Evolutionary conservation across 2,113 vertebrate species (phyloP).

Genomic region (Ploceus nigricollis): DNA sequence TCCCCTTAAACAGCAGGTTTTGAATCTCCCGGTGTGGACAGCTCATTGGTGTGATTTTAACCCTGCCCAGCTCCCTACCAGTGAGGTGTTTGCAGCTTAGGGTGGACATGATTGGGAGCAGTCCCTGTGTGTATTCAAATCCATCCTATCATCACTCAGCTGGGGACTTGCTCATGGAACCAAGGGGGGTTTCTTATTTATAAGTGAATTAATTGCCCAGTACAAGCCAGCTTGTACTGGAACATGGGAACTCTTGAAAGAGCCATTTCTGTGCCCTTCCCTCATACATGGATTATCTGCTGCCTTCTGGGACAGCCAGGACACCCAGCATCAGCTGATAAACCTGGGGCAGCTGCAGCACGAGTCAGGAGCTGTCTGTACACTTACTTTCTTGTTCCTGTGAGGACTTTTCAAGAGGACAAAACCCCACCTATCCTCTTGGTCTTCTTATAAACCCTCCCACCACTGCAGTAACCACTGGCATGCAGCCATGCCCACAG

Average conservation of each 20-base stretch:
- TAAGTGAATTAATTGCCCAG: background rate
- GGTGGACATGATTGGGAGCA: background rate
- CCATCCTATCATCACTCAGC: background rate
- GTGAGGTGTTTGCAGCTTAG: background rate
- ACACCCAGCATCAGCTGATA: background rate
- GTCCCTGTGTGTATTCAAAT: background rate
- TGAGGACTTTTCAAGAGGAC: background rate
- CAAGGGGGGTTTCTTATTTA: background rate
- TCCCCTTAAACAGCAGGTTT: background rate
- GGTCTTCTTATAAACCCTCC: background rate
- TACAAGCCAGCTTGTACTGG: background rate
- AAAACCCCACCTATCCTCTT: rapidly evolving
- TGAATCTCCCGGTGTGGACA: background rate
- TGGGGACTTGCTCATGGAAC: background rate
- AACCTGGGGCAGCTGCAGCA: background rate
- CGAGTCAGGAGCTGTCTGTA: background rate
- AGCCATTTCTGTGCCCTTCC: background rate
- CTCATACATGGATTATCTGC: background rate
- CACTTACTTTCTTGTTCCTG: background rate
- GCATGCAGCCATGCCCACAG: background rate
- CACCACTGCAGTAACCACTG: background rate
- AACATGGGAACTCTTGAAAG: background rate
- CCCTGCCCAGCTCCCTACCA: background rate
- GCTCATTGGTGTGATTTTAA: background rate
- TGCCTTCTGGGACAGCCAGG: background rate